Base-by-base conservation (phyloP, 2,797 vertebrate species). In the Lutjanus argentimaculatus region DNA sequence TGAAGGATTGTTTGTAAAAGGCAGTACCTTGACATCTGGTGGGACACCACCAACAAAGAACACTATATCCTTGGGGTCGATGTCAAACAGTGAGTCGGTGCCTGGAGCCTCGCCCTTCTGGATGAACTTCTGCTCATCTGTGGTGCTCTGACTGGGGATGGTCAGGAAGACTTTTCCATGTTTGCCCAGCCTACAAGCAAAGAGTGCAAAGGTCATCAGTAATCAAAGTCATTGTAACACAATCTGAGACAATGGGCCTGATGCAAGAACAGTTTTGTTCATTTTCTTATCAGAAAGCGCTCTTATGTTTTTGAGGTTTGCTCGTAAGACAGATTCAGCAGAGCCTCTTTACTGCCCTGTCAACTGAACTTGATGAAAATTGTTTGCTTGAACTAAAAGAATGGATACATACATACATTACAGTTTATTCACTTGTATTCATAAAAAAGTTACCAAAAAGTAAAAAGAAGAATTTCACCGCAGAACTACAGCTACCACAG, bases 51-150 rank as follows among this genome's bases (percentile, higher is more conserved):
- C 99, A 15, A 99, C 94, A 12, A 97, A 97, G 94, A 99, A 98
- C 52, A 99, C 96, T 0, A 95, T 82, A 71, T 98, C 96, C 74
- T 96, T 94, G 1, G 97, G 96, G 72, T 98, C 96, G 30, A 98
- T 91, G 89, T 99, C 96, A 84, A 99, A 94, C 75, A 99, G 93
- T 2, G 97, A 98, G 70, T 97, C 96, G 0, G 95, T 94, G 69
- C 96, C 97, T 0, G 91, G 85, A 66, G 95, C 94, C 52, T 97
- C 96, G 0, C 97, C 98, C 88, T 97, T 99, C 94, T 99, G 98
- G 88, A 99, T 99, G 87, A 99, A 99, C 91, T 99, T 99, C 92
- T 99, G 98, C 87, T 99, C 98, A 16, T 97, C 96, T 1, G 96
- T 96, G 85, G 93, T 96, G 30, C 94, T 96, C 82, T 97, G 96